Conservation (phyloP, 2,888 invertebrate genomes). For the Zygothrica quintamaculata region DNA sequence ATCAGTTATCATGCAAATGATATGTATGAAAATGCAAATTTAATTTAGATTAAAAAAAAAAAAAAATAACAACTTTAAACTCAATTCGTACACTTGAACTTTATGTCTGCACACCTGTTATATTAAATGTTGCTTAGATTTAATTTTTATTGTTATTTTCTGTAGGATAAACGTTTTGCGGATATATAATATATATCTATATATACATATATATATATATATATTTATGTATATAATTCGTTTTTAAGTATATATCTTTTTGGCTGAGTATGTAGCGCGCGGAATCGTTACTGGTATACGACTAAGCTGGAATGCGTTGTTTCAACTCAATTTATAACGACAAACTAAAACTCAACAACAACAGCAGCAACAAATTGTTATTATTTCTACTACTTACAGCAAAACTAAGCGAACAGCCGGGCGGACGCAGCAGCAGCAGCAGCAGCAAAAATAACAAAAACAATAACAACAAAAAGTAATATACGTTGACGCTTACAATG, state of each 20-base stretch:
- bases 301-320: conserved; percentile 82
- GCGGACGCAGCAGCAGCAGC: conserved; percentile 22
- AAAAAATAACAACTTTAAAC: not conserved
- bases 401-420: conserved; percentile 40
- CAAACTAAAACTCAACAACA: conserved; percentile 59
- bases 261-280: conserved; percentile 59
- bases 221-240: conserved; percentile 17
- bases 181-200: not conserved
- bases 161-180: too few species aligned
- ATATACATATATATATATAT: conserved; percentile 4
- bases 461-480: conserved; percentile 25
- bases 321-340: conserved; percentile 84
- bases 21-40: too few species aligned
- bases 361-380: conserved; percentile 38
- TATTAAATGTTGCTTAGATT: conserved; percentile 4
- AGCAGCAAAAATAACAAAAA: conserved; percentile 25
- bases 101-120: conserved; percentile 49
- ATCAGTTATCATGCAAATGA: too few species aligned
- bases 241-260: conserved; percentile 8
- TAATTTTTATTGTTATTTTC: not conserved
- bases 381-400: conserved; percentile 64
- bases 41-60: conserved; percentile 19
- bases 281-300: conserved; percentile 83
- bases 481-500: conserved; percentile 3
- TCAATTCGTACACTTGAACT: too few species aligned